Evolutionary conservation across 2,113 vertebrate species (phyloP), one percentile per base, ranked within the genome.

Genomic region (Podilymbus podiceps): DNA sequence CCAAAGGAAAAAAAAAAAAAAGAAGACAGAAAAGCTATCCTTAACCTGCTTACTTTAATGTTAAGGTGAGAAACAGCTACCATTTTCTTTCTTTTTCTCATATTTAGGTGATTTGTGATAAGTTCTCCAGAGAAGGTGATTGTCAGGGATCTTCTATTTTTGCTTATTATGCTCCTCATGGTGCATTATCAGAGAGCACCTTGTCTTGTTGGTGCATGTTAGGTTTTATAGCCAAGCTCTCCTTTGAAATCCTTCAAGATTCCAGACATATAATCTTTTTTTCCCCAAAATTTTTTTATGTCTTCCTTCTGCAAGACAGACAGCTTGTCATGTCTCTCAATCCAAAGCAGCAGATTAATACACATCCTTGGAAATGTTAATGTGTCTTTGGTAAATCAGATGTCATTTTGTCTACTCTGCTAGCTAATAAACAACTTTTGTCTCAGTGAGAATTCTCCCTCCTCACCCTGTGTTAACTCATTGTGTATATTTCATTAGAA

Each of bases 201-300:
- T 42, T 87, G 53, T 68, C 88, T 72, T 79, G 46, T 46, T 94
- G 78, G 80, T 56, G 46, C 40, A 62, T 31, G 46, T 47, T 64
- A 68, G 53, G 33, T 96, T 94, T 94, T 92, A 85, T 76, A 85
- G 50, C 8, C 22, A 46, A 28, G 69, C 21, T 86, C 59, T 66
- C 27, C 31, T 90, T 77, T 90, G 33, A 95, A 95, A 77, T 83
- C 23, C 25, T 88, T 47, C 17, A 74, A 69, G 47, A 47, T 62
- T 90, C 64, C 42, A 88, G 58, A 74, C 6, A 10, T 30, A 38
- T 69, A 83, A 85, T 83, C 52, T 40, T 33, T 44, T 5, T 81
- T 74, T 25, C 10, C 40, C 24, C 16, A 81, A 81, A 38, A 7
- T 15, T 18, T 63, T 75, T 76, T 77, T 20, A 19, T 42, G 10